phyloP scores from a whole-genome alignment of 2,113 vertebrate genomes.

The Dendropsophus ebraccatus region DNA sequence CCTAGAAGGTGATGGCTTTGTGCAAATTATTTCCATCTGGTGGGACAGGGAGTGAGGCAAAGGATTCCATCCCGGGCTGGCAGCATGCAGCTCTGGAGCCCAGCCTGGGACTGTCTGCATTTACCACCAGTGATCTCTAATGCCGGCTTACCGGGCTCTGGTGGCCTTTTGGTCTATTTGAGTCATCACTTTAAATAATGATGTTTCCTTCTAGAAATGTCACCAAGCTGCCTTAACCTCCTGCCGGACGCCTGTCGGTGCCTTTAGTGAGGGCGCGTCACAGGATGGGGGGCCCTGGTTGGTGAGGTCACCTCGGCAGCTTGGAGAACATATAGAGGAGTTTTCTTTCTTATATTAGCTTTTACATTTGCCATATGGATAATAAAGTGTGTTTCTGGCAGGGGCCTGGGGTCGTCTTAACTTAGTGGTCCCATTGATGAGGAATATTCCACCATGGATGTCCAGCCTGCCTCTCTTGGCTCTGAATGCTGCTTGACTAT shows the following conservation, averaged over 20 bases:
- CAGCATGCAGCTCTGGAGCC: background rate
- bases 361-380: slow-evolving; percentile 29
- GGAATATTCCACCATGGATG: slow-evolving; percentile 30
- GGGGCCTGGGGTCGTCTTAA: background rate
- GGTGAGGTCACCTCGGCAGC: background rate
- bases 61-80: slow-evolving; percentile 30
- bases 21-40: slow-evolving; percentile 40
- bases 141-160: background rate
- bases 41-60: slow-evolving; percentile 51
- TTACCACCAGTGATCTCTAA: background rate
- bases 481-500: background rate
- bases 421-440: background rate
- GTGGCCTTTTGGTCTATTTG: slow-evolving; percentile 31
- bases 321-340: background rate
- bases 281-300: background rate
- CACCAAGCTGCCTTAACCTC: background rate
- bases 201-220: background rate
- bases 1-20: slow-evolving; percentile 20
- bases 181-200: slow-evolving; percentile 17
- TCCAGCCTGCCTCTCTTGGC: slow-evolving; percentile 13
- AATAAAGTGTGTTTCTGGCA: slow-evolving; percentile 32
- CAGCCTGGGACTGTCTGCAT: slow-evolving; percentile 12
- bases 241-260: background rate
- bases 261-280: background rate
- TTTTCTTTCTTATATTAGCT: background rate